Percentiles rank a stretch among this genome's conserved stretches.
Conservation (phyloP, 2,888 invertebrate genomes). For the Chrysopilus asiliformis region DNA sequence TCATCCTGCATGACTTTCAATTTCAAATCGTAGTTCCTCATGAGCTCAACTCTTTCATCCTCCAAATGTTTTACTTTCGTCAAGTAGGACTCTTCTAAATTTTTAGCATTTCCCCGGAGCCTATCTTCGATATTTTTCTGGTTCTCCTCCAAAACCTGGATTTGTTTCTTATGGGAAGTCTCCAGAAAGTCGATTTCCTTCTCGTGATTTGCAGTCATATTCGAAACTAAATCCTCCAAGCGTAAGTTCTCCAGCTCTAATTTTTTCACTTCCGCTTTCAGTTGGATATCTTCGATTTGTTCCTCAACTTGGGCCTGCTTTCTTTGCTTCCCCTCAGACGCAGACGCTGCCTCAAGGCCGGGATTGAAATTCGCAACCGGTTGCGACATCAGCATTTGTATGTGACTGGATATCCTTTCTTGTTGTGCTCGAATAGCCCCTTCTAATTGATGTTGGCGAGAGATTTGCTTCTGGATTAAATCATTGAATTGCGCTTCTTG, state of each 20-base stretch:
- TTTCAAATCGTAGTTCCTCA: constrained; percentile 21
- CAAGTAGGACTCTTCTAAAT: constrained; percentile 22
- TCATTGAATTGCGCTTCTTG: constrained; percentile 31
- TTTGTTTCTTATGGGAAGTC: constrained; percentile 31
- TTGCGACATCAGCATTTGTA: constrained; percentile 31
- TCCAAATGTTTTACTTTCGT: constrained; percentile 23
- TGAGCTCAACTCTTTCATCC: constrained; percentile 21
- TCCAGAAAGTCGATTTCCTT: constrained; percentile 35
- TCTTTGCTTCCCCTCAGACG: constrained; percentile 3
- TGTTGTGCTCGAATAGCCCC: constrained; percentile 31
- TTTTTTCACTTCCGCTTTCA: constrained; percentile 28
- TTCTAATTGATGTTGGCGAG: constrained; percentile 31
- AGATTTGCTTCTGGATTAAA: constrained; percentile 29
- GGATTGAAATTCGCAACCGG: constrained; percentile 14
- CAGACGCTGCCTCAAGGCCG: background rate
- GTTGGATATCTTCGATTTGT: constrained; percentile 16
- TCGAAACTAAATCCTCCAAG: constrained; percentile 31
- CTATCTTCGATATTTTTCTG: constrained; percentile 26
- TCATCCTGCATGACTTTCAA: constrained; percentile 22
- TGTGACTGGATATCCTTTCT: constrained; percentile 31
- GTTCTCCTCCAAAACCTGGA: constrained; percentile 29
- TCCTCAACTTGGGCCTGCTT: background rate
- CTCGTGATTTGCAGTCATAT: constrained; percentile 32
- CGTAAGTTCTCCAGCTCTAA: constrained; percentile 31
- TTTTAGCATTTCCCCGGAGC: constrained; percentile 25